phyloP scores from a whole-genome alignment of 2,113 vertebrate genomes.

The Aythya baeri region DNA sequence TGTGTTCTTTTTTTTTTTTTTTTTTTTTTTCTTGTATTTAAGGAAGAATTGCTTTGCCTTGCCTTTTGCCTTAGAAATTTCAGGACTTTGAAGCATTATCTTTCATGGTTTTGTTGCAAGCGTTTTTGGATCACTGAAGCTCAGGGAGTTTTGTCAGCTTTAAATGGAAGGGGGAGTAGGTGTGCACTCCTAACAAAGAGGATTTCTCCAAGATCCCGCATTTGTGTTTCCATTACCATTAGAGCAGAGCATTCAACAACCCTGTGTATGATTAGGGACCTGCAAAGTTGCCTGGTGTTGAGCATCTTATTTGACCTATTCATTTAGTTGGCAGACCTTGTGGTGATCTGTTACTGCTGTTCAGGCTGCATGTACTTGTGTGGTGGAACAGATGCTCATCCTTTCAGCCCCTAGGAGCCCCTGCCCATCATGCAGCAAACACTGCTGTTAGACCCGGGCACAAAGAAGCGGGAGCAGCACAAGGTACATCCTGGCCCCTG shows the following conservation, averaged over 20 bases:
- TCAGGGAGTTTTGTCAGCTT: constrained; percentile 3
- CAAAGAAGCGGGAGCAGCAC: background rate
- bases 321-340: background rate
- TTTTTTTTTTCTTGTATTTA: background rate
- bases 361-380: background rate
- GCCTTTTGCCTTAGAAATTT: constrained; percentile 34
- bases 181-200: background rate
- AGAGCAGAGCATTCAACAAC: background rate
- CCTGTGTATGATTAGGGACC: background rate
- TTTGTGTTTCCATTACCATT: background rate
- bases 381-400: background rate
- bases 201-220: background rate
- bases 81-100: background rate
- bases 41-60: constrained; percentile 17
- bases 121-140: background rate
- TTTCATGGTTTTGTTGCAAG: constrained; percentile 9
- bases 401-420: background rate
- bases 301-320: background rate
- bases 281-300: background rate
- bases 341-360: background rate
- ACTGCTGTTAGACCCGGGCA: background rate
- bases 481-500: background rate
- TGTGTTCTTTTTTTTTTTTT: background rate
- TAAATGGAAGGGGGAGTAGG: background rate
- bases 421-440: background rate